Percentiles rank a stretch among this genome's conserved stretches.
phyloP scores from a whole-genome alignment of 2,113 vertebrate species.

The Mirza zaza region DNA sequence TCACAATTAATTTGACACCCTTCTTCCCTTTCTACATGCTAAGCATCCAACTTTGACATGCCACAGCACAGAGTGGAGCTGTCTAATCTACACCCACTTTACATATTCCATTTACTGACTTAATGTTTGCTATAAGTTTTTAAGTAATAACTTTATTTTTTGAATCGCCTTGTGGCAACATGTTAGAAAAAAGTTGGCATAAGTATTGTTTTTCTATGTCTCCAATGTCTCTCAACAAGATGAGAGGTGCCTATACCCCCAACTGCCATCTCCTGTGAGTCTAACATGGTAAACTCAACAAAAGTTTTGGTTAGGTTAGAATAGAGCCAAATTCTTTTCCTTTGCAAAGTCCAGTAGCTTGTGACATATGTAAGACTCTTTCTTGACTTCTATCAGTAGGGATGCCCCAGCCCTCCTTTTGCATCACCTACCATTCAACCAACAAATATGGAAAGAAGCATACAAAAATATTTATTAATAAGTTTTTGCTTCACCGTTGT shows the following conservation, averaged over 20 bases:
- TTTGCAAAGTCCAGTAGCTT: neutral
- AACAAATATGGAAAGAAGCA: neutral
- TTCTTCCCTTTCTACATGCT: neutral
- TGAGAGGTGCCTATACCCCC: fast-evolving
- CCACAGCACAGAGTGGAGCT: fast-evolving
- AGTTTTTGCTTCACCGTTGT: neutral
- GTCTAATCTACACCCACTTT: neutral
- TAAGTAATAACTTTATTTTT: neutral
- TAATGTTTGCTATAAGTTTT: neutral
- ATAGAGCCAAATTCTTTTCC: fast-evolving
- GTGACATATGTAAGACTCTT: neutral
- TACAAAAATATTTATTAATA: neutral
- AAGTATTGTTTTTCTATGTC: neutral
- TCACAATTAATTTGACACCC: neutral
- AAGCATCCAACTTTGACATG: neutral
- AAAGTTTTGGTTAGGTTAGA: neutral
- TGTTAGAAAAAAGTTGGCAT: neutral
- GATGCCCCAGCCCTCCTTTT: neutral
- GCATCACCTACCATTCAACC: neutral
- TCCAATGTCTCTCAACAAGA: neutral
- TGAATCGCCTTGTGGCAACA: neutral
- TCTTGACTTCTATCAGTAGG: neutral
- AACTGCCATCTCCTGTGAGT: neutral
- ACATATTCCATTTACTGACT: neutral
- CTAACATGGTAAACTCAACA: neutral